Percentiles rank a stretch among this genome's conserved stretches.
phyloP scores from a whole-genome alignment of 2,113 vertebrate species.

The Puntigrus tetrazona region DNA sequence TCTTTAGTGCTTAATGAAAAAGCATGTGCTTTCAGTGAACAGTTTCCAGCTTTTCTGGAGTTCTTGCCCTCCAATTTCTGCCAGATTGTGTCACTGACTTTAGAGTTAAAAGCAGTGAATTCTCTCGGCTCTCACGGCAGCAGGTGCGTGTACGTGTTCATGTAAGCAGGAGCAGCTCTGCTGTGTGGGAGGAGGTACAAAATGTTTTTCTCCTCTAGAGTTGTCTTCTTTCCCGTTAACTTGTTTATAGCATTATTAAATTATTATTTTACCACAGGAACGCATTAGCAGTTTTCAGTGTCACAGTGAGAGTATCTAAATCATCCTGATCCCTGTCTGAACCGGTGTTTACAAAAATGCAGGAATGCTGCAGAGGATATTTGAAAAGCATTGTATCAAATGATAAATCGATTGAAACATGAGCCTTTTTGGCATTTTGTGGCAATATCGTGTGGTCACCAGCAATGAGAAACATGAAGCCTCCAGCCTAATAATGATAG shows the following conservation, averaged over 20 bases:
- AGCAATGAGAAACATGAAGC: background rate
- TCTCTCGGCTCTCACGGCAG: background rate
- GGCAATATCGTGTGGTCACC: background rate
- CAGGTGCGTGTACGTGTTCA: background rate
- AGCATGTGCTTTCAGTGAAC: background rate
- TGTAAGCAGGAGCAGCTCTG: background rate
- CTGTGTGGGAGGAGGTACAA: constrained; percentile 20
- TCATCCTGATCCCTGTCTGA: background rate
- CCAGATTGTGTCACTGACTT: constrained; percentile 41
- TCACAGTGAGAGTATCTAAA: background rate
- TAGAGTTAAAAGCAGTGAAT: constrained; percentile 1
- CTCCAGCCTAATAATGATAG: background rate
- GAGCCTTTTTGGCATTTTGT: background rate
- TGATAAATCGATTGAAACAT: background rate
- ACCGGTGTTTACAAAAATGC: background rate
- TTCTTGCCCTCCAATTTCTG: constrained; percentile 9
- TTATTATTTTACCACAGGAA: constrained; percentile 22
- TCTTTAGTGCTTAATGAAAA: background rate
- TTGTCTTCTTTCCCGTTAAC: background rate
- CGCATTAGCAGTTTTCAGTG: background rate
- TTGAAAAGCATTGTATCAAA: background rate
- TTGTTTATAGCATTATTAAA: constrained; percentile 1
- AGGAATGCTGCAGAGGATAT: background rate
- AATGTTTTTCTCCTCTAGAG: background rate
- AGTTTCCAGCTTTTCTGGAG: background rate